Conservation (phyloP, 30 jellyfish, hydroid and myxozoan genomes). For the Chrysaora quinquecirrha region DNA sequence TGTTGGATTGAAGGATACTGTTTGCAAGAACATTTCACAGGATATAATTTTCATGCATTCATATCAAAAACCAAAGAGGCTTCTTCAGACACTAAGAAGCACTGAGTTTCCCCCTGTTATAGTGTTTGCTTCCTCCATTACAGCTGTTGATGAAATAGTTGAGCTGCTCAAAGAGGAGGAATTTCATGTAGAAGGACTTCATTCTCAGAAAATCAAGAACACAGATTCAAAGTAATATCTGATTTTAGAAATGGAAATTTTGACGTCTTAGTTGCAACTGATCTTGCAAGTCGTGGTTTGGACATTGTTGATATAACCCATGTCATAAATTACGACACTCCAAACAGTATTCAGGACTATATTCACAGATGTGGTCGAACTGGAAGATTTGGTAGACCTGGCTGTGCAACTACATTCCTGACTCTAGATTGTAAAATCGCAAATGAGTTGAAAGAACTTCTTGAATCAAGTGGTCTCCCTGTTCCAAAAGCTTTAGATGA, state of each 20-base stretch:
- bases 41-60: constrained; percentile 75
- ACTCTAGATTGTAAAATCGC: constrained; percentile 90
- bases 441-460: constrained; percentile 68
- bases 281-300: constrained; percentile 90
- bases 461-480: constrained; percentile 63
- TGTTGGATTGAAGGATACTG: constrained; percentile 79
- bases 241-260: constrained; percentile 63
- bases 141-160: constrained; percentile 66
- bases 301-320: constrained; percentile 89
- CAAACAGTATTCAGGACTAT: constrained; percentile 83
- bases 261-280: constrained; percentile 95
- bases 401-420: constrained; percentile 86
- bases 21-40: constrained; percentile 68
- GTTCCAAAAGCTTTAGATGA: constrained; percentile 82
- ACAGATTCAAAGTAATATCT: constrained; percentile 55
- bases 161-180: constrained; percentile 78
- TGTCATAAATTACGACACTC: constrained; percentile 87
- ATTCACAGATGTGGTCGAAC: constrained; percentile 97
- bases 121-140: constrained; percentile 62
- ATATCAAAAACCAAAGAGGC: constrained; percentile 67
- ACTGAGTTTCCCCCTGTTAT: constrained; percentile 91
- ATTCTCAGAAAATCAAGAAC: constrained; percentile 70
- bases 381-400: constrained; percentile 92
- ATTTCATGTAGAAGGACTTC: constrained; percentile 86
- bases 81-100: constrained; percentile 69